Percentiles rank a stretch among this genome's conserved stretches.
These are phyloP conservation scores for Oxycera nigricornis DNA, from an alignment of 2,888 invertebrate species.

Conservation along the genomic window DNA sequence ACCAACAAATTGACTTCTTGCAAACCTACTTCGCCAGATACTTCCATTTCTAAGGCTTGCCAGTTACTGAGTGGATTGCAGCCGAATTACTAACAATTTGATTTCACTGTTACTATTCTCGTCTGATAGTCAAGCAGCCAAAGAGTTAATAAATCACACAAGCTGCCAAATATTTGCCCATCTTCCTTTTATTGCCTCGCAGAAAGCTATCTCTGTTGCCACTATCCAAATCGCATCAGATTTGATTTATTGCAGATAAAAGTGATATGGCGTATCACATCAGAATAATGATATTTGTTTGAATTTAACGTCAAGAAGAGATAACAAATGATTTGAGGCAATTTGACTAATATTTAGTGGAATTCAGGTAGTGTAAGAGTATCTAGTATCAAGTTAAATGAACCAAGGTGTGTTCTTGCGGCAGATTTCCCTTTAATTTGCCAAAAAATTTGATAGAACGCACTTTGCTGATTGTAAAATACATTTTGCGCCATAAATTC, in stretches of 20 bases:
- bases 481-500: too few relatives aligned
- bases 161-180: not conserved
- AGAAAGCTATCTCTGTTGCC: not conserved
- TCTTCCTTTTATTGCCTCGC: not conserved
- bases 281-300: not conserved
- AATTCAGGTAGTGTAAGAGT: too few relatives aligned
- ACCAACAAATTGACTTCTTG: slow-evolving; percentile 7
- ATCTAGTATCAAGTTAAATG: too few relatives aligned
- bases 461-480: too few relatives aligned
- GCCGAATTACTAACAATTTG: not conserved
- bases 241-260: not conserved
- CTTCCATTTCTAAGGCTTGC: slow-evolving; percentile 15
- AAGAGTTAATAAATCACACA: too few relatives aligned
- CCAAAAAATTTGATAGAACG: too few relatives aligned
- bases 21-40: not conserved
- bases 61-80: not conserved
- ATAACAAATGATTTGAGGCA: not conserved
- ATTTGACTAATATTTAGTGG: too few relatives aligned
- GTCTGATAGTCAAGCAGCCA: not conserved
- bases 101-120: not conserved
- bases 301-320: not conserved
- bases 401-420: too few relatives aligned
- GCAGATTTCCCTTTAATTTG: too few relatives aligned
- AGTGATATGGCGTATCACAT: not conserved
- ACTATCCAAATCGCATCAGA: not conserved